Evolutionary conservation across 2,113 vertebrate genomes (phyloP).

Genomic region (Oophaga pumilio): DNA sequence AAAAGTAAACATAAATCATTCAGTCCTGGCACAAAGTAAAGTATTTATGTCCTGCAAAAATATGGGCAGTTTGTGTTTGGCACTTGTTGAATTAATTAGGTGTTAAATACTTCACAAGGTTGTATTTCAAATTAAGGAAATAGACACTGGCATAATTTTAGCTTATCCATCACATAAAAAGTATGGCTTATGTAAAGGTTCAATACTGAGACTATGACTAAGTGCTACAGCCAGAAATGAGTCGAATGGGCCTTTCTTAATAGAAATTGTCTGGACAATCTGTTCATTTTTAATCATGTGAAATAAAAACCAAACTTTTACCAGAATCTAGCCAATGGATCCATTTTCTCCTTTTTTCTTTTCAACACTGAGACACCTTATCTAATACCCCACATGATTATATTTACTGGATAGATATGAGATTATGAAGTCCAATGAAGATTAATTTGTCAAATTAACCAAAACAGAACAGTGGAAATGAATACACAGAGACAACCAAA

Average conservation of each 20-base stretch:
- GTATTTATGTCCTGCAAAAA: not conserved
- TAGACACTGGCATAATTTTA: not conserved
- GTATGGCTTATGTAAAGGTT: not conserved
- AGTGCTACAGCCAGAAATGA: too few species aligned
- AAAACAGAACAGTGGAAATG: too few species aligned
- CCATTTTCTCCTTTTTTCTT: too few species aligned
- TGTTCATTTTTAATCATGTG: too few species aligned
- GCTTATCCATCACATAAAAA: not conserved
- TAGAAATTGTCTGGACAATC: too few species aligned
- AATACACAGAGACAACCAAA: too few species aligned
- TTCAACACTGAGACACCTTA: not conserved
- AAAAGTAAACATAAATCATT: not conserved
- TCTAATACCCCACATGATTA: not conserved
- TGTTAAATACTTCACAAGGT: slow-evolving; percentile 1
- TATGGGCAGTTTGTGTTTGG: slow-evolving; percentile 5
- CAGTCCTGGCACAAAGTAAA: slow-evolving; percentile 2
- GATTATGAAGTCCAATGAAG: too few species aligned
- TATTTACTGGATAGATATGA: not conserved
- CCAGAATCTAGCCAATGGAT: too few species aligned
- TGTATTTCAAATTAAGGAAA: not conserved
- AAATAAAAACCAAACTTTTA: too few species aligned
- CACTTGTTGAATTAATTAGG: not conserved
- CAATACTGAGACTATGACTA: too few species aligned
- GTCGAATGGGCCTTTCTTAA: too few species aligned
- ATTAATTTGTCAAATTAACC: too few species aligned